A percentile compares a stretch with the other conserved stretches of the same genome.
Conservation (phyloP, 2,113 vertebrate species). For the Himantopus leucocephalus region DNA sequence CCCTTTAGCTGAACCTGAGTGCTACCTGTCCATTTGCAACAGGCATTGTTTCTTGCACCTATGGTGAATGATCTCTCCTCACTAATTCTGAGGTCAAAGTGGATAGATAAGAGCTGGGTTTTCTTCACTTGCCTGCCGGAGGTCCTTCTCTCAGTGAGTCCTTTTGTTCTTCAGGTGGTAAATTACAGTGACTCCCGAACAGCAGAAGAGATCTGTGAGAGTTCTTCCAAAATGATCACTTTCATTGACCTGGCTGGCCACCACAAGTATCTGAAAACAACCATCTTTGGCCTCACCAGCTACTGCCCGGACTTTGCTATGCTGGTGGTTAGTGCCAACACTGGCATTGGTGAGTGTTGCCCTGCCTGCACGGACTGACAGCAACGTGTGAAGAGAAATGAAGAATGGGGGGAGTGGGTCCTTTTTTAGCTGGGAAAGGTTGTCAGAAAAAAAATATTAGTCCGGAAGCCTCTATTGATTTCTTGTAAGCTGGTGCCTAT, state of each 20-base stretch:
- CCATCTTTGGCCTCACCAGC: constrained; percentile 97
- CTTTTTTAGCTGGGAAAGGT: neutral
- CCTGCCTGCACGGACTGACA: neutral
- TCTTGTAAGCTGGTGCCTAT: neutral
- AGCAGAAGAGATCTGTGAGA: constrained; percentile 97
- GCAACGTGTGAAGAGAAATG: neutral
- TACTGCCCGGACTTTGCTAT: constrained; percentile 99
- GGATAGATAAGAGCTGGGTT: neutral
- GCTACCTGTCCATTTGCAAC: neutral
- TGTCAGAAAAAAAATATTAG: neutral
- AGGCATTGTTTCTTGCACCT: neutral
- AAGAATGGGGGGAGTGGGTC: neutral
- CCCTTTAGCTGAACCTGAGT: neutral
- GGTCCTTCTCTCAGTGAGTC: neutral
- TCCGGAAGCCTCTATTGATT: neutral
- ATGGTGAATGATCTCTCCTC: neutral
- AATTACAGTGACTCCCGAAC: constrained; percentile 98
- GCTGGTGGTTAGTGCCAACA: constrained; percentile 96
- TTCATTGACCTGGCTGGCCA: constrained; percentile 98
- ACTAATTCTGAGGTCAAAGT: neutral
- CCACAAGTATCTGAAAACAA: constrained; percentile 98
- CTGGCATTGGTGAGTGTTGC: constrained; percentile 87
- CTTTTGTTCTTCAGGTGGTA: constrained; percentile 81
- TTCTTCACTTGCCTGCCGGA: neutral
- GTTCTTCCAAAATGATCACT: constrained; percentile 99